A percentile compares a stretch with the other conserved stretches of the same genome.
Evolutionary conservation across 2,888 invertebrate genomes (phyloP).

Genomic region (Apotomis turbidana): DNA sequence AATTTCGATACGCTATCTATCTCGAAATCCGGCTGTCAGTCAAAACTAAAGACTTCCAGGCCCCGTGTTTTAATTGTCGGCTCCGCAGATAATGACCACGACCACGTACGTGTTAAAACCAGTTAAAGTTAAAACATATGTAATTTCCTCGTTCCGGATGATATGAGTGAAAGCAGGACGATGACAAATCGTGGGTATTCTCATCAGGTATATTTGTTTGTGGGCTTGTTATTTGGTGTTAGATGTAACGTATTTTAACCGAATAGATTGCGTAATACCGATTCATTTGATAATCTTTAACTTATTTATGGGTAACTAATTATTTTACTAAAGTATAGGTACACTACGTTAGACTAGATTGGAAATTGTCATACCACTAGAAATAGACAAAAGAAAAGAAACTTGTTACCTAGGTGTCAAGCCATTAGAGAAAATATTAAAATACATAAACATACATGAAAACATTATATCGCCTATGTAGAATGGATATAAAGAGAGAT

Average conservation of each 20-base stretch:
- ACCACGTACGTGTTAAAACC: slow-evolving; percentile 47
- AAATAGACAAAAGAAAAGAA: no score
- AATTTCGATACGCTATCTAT: slow-evolving; percentile 37
- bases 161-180: slow-evolving; percentile 55
- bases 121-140: slow-evolving; percentile 46
- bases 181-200: slow-evolving; percentile 43
- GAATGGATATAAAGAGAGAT: slow-evolving; percentile 36
- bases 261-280: no score
- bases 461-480: no score
- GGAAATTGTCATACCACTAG: no score
- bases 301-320: no score
- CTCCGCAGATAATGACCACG: slow-evolving; percentile 30
- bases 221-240: background rate
- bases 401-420: no score
- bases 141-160: slow-evolving; percentile 51
- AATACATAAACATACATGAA: no score
- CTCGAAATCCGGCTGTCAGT: slow-evolving; percentile 45
- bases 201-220: slow-evolving; percentile 23
- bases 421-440: no score
- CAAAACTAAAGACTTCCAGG: slow-evolving; percentile 49
- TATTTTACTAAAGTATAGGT: no score
- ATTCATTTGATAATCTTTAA: no score
- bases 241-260: no score
- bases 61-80: slow-evolving; percentile 43
- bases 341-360: no score